phyloP scores from a whole-genome alignment of 2,797 vertebrate genomes.

The Chelmon rostratus region DNA sequence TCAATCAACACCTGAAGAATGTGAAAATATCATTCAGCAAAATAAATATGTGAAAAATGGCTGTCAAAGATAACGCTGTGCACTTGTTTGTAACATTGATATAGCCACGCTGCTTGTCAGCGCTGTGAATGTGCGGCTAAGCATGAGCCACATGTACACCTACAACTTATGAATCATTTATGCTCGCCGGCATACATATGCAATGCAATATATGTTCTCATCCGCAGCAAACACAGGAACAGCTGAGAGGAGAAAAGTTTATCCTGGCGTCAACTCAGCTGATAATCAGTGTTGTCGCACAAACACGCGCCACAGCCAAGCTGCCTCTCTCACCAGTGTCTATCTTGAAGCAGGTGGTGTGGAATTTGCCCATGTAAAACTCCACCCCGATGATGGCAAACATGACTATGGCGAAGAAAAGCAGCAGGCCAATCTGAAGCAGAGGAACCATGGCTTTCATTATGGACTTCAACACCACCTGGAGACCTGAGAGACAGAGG shows the following conservation, averaged over 20 bases:
- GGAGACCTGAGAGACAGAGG: constrained; percentile 86
- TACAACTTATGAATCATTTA: constrained; percentile 54
- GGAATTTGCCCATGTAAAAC: constrained; percentile 99
- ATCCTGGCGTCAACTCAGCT: background rate
- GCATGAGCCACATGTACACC: constrained; percentile 7
- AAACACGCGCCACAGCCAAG: constrained; percentile 20
- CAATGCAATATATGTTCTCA: constrained; percentile 18
- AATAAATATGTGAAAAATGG: constrained; percentile 47
- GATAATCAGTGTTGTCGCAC: constrained; percentile 21
- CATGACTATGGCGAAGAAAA: constrained; percentile 99
- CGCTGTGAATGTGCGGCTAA: background rate
- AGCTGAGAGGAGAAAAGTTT: constrained; percentile 15
- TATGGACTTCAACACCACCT: constrained; percentile 98
- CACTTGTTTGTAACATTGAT: constrained; percentile 25
- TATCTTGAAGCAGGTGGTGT: constrained; percentile 91
- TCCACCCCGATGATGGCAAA: constrained; percentile 98
- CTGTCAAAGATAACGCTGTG: constrained; percentile 35
- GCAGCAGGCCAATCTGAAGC: constrained; percentile 96
- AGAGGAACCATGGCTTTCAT: constrained; percentile 99
- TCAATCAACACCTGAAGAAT: constrained; percentile 44
- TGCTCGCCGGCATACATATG: constrained; percentile 32
- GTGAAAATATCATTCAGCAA: constrained; percentile 53
- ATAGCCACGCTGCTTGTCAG: background rate
- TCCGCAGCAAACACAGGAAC: constrained; percentile 7
- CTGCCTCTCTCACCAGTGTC: constrained; percentile 87